Percentiles rank a stretch among this genome's conserved stretches.
Conservation (phyloP, 23 tunicate genomes). For the Halocynthia roretzi region DNA sequence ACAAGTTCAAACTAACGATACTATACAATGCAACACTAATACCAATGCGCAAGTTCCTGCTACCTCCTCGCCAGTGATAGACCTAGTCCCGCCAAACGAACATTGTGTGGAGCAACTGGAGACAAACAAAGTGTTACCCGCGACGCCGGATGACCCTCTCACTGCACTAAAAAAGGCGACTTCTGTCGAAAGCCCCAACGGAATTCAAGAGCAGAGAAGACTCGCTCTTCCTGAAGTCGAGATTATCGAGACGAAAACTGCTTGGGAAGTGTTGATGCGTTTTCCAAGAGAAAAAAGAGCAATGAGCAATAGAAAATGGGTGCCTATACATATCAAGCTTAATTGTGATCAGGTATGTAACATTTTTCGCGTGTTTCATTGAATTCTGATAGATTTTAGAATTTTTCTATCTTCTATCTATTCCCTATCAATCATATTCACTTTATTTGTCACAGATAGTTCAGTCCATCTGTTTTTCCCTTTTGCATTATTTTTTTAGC, state of each 20-base stretch:
- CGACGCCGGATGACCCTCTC: slow-evolving; percentile 1
- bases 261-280: slow-evolving; percentile 83
- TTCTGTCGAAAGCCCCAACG: slow-evolving; percentile 29
- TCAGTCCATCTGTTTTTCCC: too few species aligned
- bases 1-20: neutral
- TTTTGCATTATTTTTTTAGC: too few species aligned
- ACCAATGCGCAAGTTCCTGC: slow-evolving; percentile 14
- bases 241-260: slow-evolving; percentile 17
- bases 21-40: neutral
- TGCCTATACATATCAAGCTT: slow-evolving; percentile 47
- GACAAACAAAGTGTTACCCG: neutral
- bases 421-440: too few species aligned
- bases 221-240: slow-evolving; percentile 10
- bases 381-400: too few species aligned
- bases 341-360: slow-evolving; percentile 38
- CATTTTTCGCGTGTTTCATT: neutral
- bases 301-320: slow-evolving; percentile 89
- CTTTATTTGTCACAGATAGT: too few species aligned
- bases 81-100: neutral
- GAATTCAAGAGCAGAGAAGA: neutral
- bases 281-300: slow-evolving; percentile 60
- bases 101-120: neutral
- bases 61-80: neutral
- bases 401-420: too few species aligned
- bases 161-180: slow-evolving; percentile 24